Evolutionary conservation across 2,888 invertebrate genomes (phyloP), one percentile per base, ranked within the genome.

Genomic region (Julus scanicus): DNA sequence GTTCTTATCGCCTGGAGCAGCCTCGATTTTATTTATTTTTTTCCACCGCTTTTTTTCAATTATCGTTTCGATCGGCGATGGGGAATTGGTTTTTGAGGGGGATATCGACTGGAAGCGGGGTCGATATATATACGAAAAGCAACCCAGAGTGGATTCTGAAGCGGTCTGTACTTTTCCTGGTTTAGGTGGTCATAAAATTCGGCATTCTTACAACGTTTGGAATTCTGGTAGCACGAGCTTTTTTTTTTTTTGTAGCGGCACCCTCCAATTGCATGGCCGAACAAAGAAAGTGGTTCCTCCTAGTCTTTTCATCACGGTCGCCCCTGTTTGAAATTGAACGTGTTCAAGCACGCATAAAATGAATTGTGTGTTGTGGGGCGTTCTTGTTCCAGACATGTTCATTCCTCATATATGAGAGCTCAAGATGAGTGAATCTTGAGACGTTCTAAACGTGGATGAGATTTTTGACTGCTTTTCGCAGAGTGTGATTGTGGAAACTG

Each of bases 101-200:
- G 71, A 71, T 71, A 71, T 71, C 71, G 71, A 71, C 71, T 71
- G 71, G 71, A 71, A n/a, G 6, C 71, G 71, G 71, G 71, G 71
- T 71, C 71, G 71, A 71, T 71, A 71, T n/a, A 29, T 29, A 11
- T 29, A 29, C 20, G 71, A 29, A 71, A 29, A 71, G 20, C 71
- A 71, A 71, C 71, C 29, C 29, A 29, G 57, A 11, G 57, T 57
- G 57, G 4, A 11, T 57, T 17, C 57, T 57, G 57, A 4, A 57
- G 57, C 57, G 57, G 15, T n/a, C 6, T 29, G 29, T 29, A 29
- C 29, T 29, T 29, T 29, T 29, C 29, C 9, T 15, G 57, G 57
- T 57, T 57, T 3, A 57, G 57, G 57, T 13, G 48, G 57, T 63
- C 63, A 20, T 63, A 63, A 63, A 63, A 20, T 63, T 57, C 15